A percentile compares a stretch with the other conserved stretches of the same genome.
Conservation (phyloP, 2,797 vertebrate species). For the Darevskia mixta region DNA sequence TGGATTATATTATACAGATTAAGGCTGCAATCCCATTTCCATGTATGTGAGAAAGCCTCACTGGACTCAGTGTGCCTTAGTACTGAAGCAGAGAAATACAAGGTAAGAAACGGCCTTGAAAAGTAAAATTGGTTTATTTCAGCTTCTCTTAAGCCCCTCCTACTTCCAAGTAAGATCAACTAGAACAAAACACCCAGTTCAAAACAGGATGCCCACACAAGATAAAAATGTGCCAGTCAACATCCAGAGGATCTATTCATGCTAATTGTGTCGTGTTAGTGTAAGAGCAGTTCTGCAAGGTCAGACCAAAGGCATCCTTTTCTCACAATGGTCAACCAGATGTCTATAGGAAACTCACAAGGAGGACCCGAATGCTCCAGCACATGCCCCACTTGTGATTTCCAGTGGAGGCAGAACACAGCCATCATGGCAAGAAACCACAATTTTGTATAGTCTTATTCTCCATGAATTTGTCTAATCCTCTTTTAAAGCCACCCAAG, state of each 20-base stretch:
- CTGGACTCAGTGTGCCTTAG: background rate
- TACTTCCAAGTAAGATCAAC: background rate
- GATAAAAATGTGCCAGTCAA: background rate
- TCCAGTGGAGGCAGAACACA: no score
- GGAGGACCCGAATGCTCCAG: no score
- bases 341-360: no score
- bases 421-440: no score
- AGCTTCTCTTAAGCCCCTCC: background rate
- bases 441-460: no score
- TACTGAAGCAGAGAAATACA: background rate
- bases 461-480: no score
- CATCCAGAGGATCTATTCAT: background rate
- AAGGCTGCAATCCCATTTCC: background rate
- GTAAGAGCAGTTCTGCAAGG: no score
- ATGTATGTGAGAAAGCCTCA: background rate
- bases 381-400: no score
- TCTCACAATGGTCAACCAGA: no score
- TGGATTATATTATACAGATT: background rate
- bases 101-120: background rate
- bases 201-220: background rate
- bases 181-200: background rate
- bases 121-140: slow-evolving; percentile 1
- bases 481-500: no score
- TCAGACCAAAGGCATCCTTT: no score
- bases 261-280: background rate